Base-by-base conservation (phyloP, 2,797 vertebrate genomes). In the Scolopax rusticola region DNA sequence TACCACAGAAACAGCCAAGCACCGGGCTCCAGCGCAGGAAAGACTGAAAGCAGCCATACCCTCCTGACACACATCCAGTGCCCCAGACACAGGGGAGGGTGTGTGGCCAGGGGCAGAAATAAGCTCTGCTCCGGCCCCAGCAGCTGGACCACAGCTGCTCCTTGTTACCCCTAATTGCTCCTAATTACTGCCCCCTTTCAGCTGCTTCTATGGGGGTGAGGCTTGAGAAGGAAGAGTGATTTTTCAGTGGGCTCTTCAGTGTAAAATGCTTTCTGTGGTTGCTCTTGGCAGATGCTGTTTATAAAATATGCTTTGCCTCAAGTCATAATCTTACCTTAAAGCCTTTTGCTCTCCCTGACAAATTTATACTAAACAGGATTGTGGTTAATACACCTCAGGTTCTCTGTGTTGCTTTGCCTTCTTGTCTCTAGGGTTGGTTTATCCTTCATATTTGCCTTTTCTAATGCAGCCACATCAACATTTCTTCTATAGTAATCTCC, bases 311-410 rank as follows among this genome's bases (percentile, higher is more conserved):
- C 43, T 57, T 92, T 92, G 57, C 81, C 61, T 87, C n/a, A 94
- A 90, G 64, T 93, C 30, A 67, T 90, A 96, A 94, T 95, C 94
- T 95, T 90, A 83, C 78, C 86, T 95, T 93, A 95, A 93, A 93
- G 75, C 75, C 84, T 89, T 94, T 81, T 95, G 60, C 17, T 94
- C 57, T 87, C 45, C 40, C 78, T 94, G 78, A 80, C 71, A 94
- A 95, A 85, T 95, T 94, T 93, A 54, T 75, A 70, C 70, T 94
- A 95, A 94, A 87, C 80, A 89, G 80, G 80, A 95, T 82, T 89
- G 88, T 63, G 75, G 84, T 93, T 95, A 95, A 96, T 95, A 96
- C 60, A 95, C 56, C 88, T 95, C 30, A 40, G 69, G 80, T 94
- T 93, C 77, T 86, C 45, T 30, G 38, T 47, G 69, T 74, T 93